A percentile compares a stretch with the other conserved stretches of the same genome.
phyloP scores from a whole-genome alignment of 2,888 invertebrate genomes.

The Rotaria sp. region DNA sequence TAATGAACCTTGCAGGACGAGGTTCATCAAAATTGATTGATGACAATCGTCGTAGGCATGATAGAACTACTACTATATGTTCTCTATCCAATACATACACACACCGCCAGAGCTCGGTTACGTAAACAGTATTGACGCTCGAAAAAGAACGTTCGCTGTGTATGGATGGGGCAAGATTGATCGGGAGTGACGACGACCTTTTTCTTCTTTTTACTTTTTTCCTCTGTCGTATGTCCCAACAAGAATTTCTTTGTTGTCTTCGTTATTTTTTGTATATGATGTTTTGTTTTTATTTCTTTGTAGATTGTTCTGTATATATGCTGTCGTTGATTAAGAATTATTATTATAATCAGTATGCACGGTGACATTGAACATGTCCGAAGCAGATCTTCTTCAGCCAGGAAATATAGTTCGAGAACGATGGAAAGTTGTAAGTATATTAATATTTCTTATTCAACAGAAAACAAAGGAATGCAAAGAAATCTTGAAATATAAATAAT shows the following conservation, averaged over 20 bases:
- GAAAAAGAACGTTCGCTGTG: slow-evolving; percentile 21
- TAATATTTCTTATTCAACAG: neutral
- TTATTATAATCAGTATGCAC: neutral
- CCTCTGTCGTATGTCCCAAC: neutral
- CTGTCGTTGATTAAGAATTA: neutral
- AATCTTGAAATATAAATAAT: too few species aligned
- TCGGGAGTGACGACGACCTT: slow-evolving; percentile 24
- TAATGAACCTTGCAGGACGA: slow-evolving; percentile 21
- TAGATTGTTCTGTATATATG: slow-evolving; percentile 15
- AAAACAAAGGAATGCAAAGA: neutral
- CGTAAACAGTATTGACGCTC: slow-evolving; percentile 22
- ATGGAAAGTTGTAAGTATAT: slow-evolving; percentile 80
- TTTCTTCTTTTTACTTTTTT: neutral
- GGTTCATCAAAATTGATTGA: slow-evolving; percentile 24
- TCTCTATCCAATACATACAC: neutral
- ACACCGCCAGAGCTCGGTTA: slow-evolving; percentile 1
- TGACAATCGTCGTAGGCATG: slow-evolving; percentile 17
- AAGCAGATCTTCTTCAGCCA: slow-evolving; percentile 84
- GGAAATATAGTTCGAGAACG: slow-evolving; percentile 94
- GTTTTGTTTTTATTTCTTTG: neutral
- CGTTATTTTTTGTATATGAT: neutral
- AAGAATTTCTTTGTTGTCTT: neutral
- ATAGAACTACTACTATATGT: slow-evolving; percentile 1
- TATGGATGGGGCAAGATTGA: slow-evolving; percentile 12
- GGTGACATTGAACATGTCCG: slow-evolving; percentile 47